Base-by-base conservation (phyloP, 2,888 invertebrate genomes). In the Beris chalybata region DNA sequence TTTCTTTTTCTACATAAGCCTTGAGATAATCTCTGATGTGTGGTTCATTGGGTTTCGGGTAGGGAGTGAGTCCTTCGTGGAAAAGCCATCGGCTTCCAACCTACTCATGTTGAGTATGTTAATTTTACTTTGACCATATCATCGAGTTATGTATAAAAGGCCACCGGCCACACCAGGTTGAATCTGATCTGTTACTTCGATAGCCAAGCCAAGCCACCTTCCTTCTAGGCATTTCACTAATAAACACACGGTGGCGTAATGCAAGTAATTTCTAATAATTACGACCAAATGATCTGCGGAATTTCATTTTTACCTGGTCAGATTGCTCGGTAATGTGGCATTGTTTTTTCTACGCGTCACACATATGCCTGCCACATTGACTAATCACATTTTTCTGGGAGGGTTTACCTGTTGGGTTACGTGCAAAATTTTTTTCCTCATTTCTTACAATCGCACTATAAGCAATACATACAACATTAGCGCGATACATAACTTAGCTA, bases 231-330 rank as follows among this genome's bases (percentile, higher is more conserved):
- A 38, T 38, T 38, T 9, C 38, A 38, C 3, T 7, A 7, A 38
- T 9, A 5, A 5, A 5, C 7, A 38, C 7, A 38, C 38, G 38
- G 5, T 38, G 9, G 38, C 38, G 38, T 38, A 38, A 7, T 38
- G 38, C 58, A 58, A 58, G 58, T 47, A 58, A 58, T 58, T 61
- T 61, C 50, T 13, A 31, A 30, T 61, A 50, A 61, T 61, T 50
- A 38, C 38, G 7, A 22, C 38, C 7, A 45, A 61, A 61, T 61
- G 59, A 61, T 61, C 30, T 48, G 59, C 50, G 31, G 59, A 61
- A 50, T 50, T 50, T 38, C 7, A 3, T 38, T 38, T 38, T 38
- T 38, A 38, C 38, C 38, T 38, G 38, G 9, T 38, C 38, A 38
- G 9, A 7, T 38, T 38, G 38, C 44, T 13, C 48, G n/a, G 15